Evolutionary conservation across 2,888 invertebrate genomes (phyloP).

Genomic region (Melinaea marsaeus): DNA sequence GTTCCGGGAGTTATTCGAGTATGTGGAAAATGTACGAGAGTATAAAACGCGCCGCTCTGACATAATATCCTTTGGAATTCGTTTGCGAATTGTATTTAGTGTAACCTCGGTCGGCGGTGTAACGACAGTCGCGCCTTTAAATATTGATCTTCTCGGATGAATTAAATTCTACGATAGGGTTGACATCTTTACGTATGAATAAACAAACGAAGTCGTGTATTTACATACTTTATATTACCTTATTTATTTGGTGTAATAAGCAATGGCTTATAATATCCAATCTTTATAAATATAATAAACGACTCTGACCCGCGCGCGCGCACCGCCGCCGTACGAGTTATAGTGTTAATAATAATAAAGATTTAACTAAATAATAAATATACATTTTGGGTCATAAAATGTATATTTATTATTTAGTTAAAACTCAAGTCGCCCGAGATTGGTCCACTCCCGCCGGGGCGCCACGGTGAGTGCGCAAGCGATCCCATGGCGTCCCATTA

Average conservation of each 20-base stretch:
- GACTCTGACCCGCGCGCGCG: no score
- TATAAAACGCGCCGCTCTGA: background rate
- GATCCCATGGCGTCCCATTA: no score
- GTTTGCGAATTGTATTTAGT: slow-evolving; percentile 25
- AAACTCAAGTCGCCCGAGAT: no score
- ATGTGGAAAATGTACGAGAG: background rate
- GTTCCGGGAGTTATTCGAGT: background rate
- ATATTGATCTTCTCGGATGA: slow-evolving; percentile 24
- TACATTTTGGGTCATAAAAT: no score
- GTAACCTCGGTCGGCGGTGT: slow-evolving; percentile 32
- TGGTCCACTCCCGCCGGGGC: no score
- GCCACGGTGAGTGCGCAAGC: no score
- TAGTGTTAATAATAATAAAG: no score
- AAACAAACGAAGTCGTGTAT: background rate
- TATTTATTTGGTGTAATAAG: background rate
- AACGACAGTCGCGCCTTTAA: slow-evolving; percentile 29
- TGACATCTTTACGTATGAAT: background rate
- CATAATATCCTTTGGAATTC: slow-evolving; percentile 20
- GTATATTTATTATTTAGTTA: no score
- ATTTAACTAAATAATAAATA: no score
- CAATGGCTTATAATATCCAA: no score
- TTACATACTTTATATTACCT: background rate
- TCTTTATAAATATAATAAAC: no score
- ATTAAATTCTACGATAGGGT: slow-evolving; percentile 12
- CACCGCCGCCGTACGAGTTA: no score